Conservation (phyloP, 2,797 vertebrate species). For the Cryptoblepharus egeriae region DNA sequence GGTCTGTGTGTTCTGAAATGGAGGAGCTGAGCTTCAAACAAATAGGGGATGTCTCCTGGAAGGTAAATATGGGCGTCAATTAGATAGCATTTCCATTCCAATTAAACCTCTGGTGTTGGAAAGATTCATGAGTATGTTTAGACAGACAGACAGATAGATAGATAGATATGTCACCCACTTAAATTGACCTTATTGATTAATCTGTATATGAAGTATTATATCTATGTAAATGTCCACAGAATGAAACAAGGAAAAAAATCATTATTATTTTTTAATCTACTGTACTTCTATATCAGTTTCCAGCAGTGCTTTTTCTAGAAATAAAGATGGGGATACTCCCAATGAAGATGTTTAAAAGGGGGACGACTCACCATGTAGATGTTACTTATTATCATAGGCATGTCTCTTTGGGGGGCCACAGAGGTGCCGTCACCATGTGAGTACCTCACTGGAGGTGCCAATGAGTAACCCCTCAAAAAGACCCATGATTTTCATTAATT, state of each 20-base stretch:
- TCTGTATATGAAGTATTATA: not conserved
- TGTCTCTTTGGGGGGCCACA: too few relatives aligned
- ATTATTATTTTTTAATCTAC: too few relatives aligned
- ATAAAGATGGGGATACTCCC: too few relatives aligned
- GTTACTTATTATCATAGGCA: too few relatives aligned
- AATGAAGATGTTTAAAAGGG: too few relatives aligned
- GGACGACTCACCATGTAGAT: too few relatives aligned
- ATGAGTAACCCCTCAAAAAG: too few relatives aligned
- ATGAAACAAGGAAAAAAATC: not conserved
- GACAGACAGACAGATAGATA: not conserved
- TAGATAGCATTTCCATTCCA: constrained; percentile 83
- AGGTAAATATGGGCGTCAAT: constrained; percentile 84
- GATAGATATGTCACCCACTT: not conserved
- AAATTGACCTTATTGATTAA: not conserved
- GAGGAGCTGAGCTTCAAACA: constrained; percentile 80
- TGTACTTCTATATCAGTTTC: too few relatives aligned
- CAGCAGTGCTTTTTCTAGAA: too few relatives aligned
- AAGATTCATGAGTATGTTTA: constrained; percentile 66
- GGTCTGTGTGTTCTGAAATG: constrained; percentile 77
- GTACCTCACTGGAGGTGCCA: too few relatives aligned
- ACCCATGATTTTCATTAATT: too few relatives aligned
- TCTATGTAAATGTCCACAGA: not conserved
- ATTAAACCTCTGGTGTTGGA: constrained; percentile 82
- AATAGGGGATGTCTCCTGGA: constrained; percentile 81
- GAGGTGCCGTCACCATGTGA: too few relatives aligned